Conservation (phyloP, 2,888 invertebrate genomes). For the Callinectes sapidus region DNA sequence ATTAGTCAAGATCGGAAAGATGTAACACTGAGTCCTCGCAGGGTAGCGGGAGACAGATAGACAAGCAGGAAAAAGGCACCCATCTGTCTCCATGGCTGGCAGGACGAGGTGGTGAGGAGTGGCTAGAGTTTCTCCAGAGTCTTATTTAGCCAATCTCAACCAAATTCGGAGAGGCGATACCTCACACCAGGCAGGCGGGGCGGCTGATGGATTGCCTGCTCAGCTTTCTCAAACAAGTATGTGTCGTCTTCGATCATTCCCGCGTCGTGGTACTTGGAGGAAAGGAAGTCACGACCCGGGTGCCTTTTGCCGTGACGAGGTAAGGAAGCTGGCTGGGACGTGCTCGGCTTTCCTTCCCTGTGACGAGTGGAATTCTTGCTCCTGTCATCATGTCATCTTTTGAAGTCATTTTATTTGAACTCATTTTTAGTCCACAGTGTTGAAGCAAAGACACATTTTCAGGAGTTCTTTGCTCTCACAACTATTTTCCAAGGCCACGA, state of each 20-base stretch:
- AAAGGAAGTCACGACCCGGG: neutral
- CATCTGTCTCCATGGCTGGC: slow-evolving; percentile 17
- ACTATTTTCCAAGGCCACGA: too few relatives aligned
- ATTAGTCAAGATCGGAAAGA: slow-evolving; percentile 1
- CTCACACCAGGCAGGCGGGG: neutral
- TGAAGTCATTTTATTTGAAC: neutral
- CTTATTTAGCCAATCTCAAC: slow-evolving; percentile 30
- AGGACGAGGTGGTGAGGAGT: neutral
- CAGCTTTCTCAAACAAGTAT: neutral
- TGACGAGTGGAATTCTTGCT: neutral
- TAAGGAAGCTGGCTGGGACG: neutral
- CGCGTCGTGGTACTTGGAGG: neutral
- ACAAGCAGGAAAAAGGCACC: neutral
- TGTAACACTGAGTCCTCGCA: neutral
- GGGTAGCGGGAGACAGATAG: neutral
- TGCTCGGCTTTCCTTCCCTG: neutral
- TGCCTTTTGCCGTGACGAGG: neutral
- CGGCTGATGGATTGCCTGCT: slow-evolving; percentile 6
- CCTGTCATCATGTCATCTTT: neutral
- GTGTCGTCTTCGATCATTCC: neutral
- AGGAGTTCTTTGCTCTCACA: too few relatives aligned
- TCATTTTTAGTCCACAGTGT: neutral
- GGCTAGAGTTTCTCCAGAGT: neutral
- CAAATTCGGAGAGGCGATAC: neutral
- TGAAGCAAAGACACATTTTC: neutral